Base-by-base conservation (phyloP, 2,797 vertebrate species). In the Megaceryle alcyon region DNA sequence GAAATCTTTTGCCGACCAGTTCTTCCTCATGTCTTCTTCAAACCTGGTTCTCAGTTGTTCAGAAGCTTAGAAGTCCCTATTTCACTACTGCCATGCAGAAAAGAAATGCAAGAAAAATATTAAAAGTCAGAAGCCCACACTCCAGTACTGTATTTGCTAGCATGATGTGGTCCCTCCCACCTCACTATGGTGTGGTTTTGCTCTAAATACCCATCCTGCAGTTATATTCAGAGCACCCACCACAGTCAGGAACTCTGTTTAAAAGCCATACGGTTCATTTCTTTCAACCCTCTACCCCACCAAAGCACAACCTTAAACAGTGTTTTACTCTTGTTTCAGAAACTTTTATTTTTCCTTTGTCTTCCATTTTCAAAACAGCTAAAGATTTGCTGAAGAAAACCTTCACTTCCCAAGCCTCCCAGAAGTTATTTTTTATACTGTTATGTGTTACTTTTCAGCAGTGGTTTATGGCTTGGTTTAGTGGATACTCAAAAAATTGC, bases 81-180 rank as follows among this genome's bases (percentile, higher is more conserved):
- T 97, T 96, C 97, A 98, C 97, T 98, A 98, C 96, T 97, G 98
- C 97, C 98, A 98, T 97, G 98, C 97, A 98, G 98, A 98, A 98
- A 98, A 98, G 98, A 97, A 98, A 98, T 97, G 98, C 97, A 98
- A 98, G 98, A 98, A 98, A 97, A 98, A 97, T 96, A 98, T 96
- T 96, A 97, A 96, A 98, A 95, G 89, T 97, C 94, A 94, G 96
- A 96, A 97, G 96, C 96, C 94, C 96, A 35, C 94, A 94, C 88
- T 78, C 86, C 90, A 85, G 90, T 90, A 94, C 88, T 94, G 76
- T 76, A 95, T 94, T 94, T 88, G 89, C 91, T 96, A 97, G 91
- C 94, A 96, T 9, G 86, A 95, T 73, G 94, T 80, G 93, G 92
- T 82, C 96, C 95, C 95, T 93, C 96, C 96, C 96, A 82, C 96